Evolutionary conservation across 1,140 invertebrate genomes (phyloP), one percentile per base, ranked within the genome.

Genomic region (Ectropis grisescens): DNA sequence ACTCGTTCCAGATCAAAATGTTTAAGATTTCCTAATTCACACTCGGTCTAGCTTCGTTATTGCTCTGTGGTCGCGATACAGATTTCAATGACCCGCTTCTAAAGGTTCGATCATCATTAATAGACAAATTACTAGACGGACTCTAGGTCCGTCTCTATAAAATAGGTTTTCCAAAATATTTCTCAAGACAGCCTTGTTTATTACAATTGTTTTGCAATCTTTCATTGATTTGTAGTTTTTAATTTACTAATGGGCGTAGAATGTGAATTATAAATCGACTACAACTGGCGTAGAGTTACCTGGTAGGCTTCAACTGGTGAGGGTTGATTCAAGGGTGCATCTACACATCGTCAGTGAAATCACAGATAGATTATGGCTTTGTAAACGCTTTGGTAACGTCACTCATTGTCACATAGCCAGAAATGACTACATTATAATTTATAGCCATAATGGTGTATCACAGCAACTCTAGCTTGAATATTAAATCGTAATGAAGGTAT

Each of bases 381-480:
- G 29, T 39, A 35, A 45, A 42, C 26, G 42, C 41, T 39, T 35
- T 16, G 22, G 43, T 32, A 26, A 35, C 41, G 43, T 48, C 41
- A 30, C 44, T 44, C 25, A 37, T 42, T 48, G 31, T 47, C 43
- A 49, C 33, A 47, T 53, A 48, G 51, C 37, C 54, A 57, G 56
- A 54, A 47, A 52, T 48, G 55, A 58, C 58, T 58, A 58, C 43
- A 42, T 34, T 59, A 65, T 65, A 64, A 53, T 53, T 68, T 68
- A 74, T 75, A 75, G 72, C 70, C 75, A 78, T 57, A 78, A 78
- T 68, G 52, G 57, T 72, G 69, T 81, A 78, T 81, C 76, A 81
- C 76, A 81, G 76, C 65, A 74, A 76, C 70, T 78, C 72, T 81
- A 81, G 76, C 76, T 54, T 81, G 70, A 67, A 68, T 78, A 61